phyloP scores from a whole-genome alignment of 1,140 invertebrate genomes.

The Megathymus violae region DNA sequence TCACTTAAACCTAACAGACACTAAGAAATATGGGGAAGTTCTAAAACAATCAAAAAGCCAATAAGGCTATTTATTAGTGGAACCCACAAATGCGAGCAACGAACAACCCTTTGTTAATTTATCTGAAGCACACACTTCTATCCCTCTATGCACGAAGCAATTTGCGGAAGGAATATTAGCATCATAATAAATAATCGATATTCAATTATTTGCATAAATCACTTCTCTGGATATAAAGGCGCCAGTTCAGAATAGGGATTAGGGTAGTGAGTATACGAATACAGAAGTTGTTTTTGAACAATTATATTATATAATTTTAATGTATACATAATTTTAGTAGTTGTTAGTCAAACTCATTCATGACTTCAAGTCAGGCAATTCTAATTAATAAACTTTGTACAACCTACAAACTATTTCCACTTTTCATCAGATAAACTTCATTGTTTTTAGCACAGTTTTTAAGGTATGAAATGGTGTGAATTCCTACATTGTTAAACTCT shows the following conservation, averaged over 20 bases:
- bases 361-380: too few relatives aligned
- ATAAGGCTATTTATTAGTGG: constrained; percentile 52
- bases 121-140: constrained; percentile 36
- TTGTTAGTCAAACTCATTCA: too few relatives aligned
- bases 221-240: background rate
- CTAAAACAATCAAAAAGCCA: constrained; percentile 63
- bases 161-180: constrained; percentile 34
- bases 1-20: constrained; percentile 4
- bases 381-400: too few relatives aligned
- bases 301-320: too few relatives aligned
- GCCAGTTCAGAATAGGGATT: constrained; percentile 4
- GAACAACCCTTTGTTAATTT: constrained; percentile 48
- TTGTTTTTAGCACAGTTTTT: too few relatives aligned
- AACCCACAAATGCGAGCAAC: constrained; percentile 45
- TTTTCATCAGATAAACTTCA: too few relatives aligned
- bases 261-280: too few relatives aligned
- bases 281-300: too few relatives aligned
- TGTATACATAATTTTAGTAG: too few relatives aligned
- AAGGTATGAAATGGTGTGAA: too few relatives aligned
- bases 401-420: too few relatives aligned
- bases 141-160: constrained; percentile 29
- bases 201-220: constrained; percentile 36
- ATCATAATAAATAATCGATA: constrained; percentile 36
- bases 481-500: too few relatives aligned
- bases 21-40: constrained; percentile 41